Evolutionary conservation across 1,140 invertebrate species (phyloP).

Genomic region (Neodiprion fabricii): DNA sequence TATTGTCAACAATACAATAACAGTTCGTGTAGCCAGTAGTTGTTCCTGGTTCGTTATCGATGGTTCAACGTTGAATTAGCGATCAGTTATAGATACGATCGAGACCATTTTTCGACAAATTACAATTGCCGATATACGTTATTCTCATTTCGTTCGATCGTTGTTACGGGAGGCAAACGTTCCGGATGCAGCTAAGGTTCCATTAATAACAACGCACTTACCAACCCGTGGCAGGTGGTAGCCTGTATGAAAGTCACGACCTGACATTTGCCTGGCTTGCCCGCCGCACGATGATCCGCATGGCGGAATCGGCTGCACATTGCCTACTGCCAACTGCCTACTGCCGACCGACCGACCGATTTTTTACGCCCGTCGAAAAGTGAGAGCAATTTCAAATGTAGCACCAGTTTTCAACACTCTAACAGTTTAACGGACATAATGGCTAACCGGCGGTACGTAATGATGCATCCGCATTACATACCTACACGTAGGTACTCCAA

Average conservation of each 20-base stretch:
- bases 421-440: not conserved
- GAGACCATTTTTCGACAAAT: too few relatives aligned
- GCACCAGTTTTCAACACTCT: not conserved
- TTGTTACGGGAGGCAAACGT: not conserved
- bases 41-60: too few relatives aligned
- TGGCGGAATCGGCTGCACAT: too few relatives aligned
- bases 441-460: too few relatives aligned
- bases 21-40: too few relatives aligned
- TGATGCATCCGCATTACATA: too few relatives aligned
- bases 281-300: conserved; percentile 8
- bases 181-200: conserved; percentile 40
- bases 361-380: conserved; percentile 19
- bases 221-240: conserved; percentile 49
- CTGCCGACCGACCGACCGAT: conserved; percentile 40
- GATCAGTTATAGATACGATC: too few relatives aligned
- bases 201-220: conserved; percentile 58
- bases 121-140: too few relatives aligned
- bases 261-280: conserved; percentile 51
- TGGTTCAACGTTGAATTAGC: too few relatives aligned
- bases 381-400: conserved; percentile 20
- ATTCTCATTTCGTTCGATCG: too few relatives aligned
- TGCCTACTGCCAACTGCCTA: conserved; percentile 26
- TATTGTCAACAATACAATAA: too few relatives aligned
- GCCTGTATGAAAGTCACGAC: conserved; percentile 57
- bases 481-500: too few relatives aligned